Evolutionary conservation across 2,113 vertebrate genomes (phyloP).

Genomic region (Anhinga rufa): DNA sequence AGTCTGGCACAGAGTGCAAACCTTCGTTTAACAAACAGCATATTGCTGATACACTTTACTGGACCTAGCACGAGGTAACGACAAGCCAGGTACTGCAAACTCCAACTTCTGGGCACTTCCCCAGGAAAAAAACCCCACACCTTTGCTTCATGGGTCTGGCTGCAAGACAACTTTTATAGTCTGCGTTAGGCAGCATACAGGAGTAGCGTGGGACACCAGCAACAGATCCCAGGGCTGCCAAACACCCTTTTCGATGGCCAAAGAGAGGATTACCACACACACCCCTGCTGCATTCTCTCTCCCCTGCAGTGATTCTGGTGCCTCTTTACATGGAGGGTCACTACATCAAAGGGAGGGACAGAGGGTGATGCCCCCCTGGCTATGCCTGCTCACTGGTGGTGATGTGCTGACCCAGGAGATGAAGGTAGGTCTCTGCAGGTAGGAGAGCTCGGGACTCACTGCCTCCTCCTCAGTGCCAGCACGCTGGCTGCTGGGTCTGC

Average conservation of each 20-base stretch:
- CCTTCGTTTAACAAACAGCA: no score
- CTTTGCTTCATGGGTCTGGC: not conserved
- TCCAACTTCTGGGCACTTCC: not conserved
- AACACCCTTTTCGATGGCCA: not conserved
- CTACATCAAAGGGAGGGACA: not conserved
- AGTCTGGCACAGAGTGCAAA: not conserved
- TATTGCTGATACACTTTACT: fast-evolving
- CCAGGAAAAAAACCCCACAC: not conserved
- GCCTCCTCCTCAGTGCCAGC: not conserved
- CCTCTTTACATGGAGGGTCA: no score
- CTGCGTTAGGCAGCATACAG: fast-evolving
- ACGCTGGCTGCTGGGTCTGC: not conserved
- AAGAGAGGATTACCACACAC: no score
- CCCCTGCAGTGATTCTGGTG: not conserved
- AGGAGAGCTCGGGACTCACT: not conserved
- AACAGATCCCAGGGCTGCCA: not conserved
- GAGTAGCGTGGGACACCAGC: not conserved
- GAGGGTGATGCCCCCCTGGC: not conserved
- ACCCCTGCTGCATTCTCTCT: no score
- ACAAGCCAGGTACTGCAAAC: not conserved
- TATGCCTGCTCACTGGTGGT: not conserved
- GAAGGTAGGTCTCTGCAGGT: not conserved
- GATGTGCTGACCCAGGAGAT: not conserved
- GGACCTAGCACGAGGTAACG: fast-evolving
- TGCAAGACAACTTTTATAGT: not conserved